phyloP scores from a whole-genome alignment of 2,797 vertebrate genomes.

The Squalus acanthias region DNA sequence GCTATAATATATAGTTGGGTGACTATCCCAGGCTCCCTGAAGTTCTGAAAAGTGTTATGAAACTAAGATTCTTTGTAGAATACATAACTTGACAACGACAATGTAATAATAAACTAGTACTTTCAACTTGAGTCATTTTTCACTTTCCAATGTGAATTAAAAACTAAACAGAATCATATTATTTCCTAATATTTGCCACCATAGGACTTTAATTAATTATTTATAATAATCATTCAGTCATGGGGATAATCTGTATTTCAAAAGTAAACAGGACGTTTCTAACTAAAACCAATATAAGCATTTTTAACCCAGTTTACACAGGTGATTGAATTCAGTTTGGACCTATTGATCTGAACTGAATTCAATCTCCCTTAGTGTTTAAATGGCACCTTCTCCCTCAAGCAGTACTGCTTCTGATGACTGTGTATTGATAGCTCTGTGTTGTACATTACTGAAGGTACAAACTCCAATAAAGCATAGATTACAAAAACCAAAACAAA shows the following conservation, averaged over 20 bases:
- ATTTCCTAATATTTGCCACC: background rate
- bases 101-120: background rate
- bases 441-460: conserved; percentile 21
- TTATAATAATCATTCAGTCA: background rate
- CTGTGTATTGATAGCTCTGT: conserved; percentile 28
- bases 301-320: conserved; percentile 34
- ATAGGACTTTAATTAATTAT: background rate
- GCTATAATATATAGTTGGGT: background rate
- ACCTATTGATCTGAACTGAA: conserved; percentile 31
- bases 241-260: background rate
- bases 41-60: background rate
- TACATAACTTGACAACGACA: background rate
- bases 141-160: background rate
- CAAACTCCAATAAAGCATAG: conserved; percentile 10
- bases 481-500: conserved; percentile 24
- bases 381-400: conserved; percentile 27
- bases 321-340: conserved; percentile 38
- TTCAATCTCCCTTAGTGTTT: conserved; percentile 36
- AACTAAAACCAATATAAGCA: background rate
- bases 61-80: background rate
- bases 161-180: background rate
- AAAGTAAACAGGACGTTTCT: background rate
- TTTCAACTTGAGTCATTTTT: background rate
- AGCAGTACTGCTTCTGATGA: conserved; percentile 11
- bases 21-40: background rate